These are phyloP conservation scores for Triplophysa rosa DNA, from an alignment of 2,113 vertebrate genomes.

Conservation along the genomic window DNA sequence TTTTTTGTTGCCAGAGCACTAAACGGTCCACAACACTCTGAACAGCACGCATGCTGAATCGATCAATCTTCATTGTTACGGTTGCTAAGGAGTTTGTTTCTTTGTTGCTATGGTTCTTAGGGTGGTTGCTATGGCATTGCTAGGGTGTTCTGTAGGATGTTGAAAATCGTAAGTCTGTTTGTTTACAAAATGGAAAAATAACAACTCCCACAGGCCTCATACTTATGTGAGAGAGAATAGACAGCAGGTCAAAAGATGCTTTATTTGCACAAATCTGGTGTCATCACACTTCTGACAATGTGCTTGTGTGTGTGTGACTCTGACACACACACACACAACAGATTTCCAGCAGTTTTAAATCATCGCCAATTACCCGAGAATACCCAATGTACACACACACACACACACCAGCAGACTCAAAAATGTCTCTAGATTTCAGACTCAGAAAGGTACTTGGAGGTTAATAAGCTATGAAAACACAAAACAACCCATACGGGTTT, in stretches of 20 bases:
- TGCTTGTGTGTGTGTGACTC: neutral
- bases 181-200: neutral
- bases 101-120: neutral
- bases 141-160: neutral
- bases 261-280: neutral
- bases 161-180: neutral
- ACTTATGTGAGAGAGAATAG: neutral
- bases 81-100: neutral
- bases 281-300: neutral
- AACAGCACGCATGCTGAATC: neutral
- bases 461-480: constrained; percentile 13
- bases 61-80: too few relatives aligned
- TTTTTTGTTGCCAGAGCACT: too few relatives aligned
- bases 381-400: neutral
- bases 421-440: neutral
- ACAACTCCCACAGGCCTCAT: too few relatives aligned
- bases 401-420: neutral
- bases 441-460: constrained; percentile 23
- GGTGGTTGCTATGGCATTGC: neutral
- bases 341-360: neutral
- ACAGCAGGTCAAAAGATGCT: neutral
- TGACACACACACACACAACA: neutral
- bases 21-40: too few relatives aligned
- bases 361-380: neutral
- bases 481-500: neutral